These are phyloP conservation scores for Agrochola macilenta DNA, from an alignment of 2,888 invertebrate genomes.

Conservation along the genomic window DNA sequence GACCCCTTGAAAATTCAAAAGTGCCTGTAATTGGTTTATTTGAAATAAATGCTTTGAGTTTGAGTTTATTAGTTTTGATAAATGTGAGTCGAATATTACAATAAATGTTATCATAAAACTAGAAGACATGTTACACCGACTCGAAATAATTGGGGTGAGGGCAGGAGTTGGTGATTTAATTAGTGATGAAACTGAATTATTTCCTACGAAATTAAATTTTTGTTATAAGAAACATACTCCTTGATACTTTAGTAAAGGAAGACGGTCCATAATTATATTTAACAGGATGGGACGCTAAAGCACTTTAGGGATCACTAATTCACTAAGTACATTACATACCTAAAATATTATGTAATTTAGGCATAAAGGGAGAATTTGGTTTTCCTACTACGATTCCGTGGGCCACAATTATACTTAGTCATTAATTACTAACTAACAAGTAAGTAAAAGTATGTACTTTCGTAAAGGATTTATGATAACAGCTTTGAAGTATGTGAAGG, in stretches of 20 bases:
- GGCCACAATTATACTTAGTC: neutral
- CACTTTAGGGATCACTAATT: constrained; percentile 44
- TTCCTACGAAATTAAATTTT: neutral
- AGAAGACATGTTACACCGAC: neutral
- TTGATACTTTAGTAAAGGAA: constrained; percentile 12
- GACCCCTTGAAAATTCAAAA: too few relatives aligned
- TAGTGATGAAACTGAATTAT: neutral
- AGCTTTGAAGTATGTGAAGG: constrained; percentile 1
- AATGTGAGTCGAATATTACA: neutral
- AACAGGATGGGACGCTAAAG: constrained; percentile 13
- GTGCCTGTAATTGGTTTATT: too few relatives aligned
- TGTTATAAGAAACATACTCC: neutral
- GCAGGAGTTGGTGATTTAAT: too few relatives aligned
- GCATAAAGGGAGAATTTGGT: constrained; percentile 9
- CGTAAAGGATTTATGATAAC: constrained; percentile 1
- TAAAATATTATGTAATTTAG: constrained; percentile 25
- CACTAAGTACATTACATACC: constrained; percentile 32
- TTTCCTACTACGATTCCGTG: constrained; percentile 8
- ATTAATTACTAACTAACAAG: neutral
- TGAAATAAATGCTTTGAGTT: too few relatives aligned
- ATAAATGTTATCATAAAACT: neutral
- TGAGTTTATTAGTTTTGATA: too few relatives aligned
- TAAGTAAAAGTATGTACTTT: neutral
- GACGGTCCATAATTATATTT: constrained; percentile 22
- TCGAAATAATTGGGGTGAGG: neutral